Base-by-base conservation (phyloP, 2,797 vertebrate genomes). In the Pseudochaenichthys georgianus region DNA sequence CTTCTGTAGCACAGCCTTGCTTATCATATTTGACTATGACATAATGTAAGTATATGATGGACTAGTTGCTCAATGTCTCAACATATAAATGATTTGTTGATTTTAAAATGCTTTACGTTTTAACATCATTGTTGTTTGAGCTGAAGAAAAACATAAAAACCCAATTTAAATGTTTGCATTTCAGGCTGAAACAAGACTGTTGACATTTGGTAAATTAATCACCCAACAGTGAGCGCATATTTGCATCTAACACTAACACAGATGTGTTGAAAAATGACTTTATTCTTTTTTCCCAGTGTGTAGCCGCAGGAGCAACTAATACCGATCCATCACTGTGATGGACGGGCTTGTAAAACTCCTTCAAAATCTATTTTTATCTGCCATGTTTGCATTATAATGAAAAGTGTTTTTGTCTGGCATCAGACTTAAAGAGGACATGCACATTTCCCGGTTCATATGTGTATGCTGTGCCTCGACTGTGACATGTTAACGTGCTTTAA, bases 201-300 rank as follows among this genome's bases (percentile, higher is more conserved):
- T 66, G 74, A 78, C 70, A 43, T 79, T 74, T 0, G 45, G 64
- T 58, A 86, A 82, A 87, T 85, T 75, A 83, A 89, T 91, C 60
- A 59, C 50, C 73, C 16, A 1, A 15, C 73, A 50, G 54, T 45
- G 69, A 78, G 28, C 79, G 70, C 75, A n/a, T 81, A 86, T 87
- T 88, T 82, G 69, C 70, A 70, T 86, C 75, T 65, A 81, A 75
- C 78, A 83, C 81, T 82, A 88, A 89, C 89, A 91, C 89, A 91
- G 88, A 87, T 85, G 82, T 88, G 77, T 83, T 83, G 78, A 81
- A 65, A 80, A 74, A 88, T 70, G 11, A 57, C 74, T 51, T 50
- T n/a, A 61, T 72, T 57, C 51, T 66, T 51, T 73, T 60, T 63
- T 58, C 15, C 42, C 74, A 54, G 34, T 0, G 31, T 55, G 16